A percentile compares a stretch with the other conserved stretches of the same genome.
phyloP scores from a whole-genome alignment of 2,888 invertebrate genomes.

The Andricus curvator region DNA sequence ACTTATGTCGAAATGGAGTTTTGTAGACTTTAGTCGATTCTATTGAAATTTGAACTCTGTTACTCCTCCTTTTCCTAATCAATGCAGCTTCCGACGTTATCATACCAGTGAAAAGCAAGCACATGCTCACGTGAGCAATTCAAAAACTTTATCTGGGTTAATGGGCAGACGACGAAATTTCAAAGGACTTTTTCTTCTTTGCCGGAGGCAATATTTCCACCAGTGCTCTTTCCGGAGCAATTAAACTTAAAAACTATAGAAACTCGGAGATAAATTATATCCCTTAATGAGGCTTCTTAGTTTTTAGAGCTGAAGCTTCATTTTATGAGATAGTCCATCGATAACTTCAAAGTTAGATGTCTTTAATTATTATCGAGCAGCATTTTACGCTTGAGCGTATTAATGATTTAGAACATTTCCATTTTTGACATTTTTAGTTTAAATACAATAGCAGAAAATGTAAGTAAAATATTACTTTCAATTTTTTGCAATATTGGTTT shows the following conservation, averaged over 20 bases:
- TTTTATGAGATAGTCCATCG: not conserved
- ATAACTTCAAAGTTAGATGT: not conserved
- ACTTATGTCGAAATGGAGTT: too few relatives aligned
- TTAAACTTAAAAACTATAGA: conserved; percentile 15
- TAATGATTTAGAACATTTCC: too few relatives aligned
- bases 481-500: not conserved
- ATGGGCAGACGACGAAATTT: conserved; percentile 1
- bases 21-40: too few relatives aligned
- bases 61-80: not conserved
- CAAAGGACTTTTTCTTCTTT: conserved; percentile 4
- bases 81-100: not conserved
- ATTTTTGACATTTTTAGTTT: too few relatives aligned
- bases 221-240: not conserved
- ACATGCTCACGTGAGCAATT: conserved; percentile 14
- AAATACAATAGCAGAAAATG: too few relatives aligned
- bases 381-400: not conserved
- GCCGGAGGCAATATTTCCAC: conserved; percentile 6
- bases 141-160: conserved; percentile 36
- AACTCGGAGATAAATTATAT: not conserved
- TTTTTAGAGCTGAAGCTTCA: not conserved
- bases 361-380: not conserved
- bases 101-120: conserved; percentile 7
- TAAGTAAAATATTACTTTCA: not conserved
- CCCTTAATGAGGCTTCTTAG: not conserved
- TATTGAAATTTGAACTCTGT: conserved; percentile 11